Conservation (phyloP, 2,113 vertebrate species). For the Scolopax mira region DNA sequence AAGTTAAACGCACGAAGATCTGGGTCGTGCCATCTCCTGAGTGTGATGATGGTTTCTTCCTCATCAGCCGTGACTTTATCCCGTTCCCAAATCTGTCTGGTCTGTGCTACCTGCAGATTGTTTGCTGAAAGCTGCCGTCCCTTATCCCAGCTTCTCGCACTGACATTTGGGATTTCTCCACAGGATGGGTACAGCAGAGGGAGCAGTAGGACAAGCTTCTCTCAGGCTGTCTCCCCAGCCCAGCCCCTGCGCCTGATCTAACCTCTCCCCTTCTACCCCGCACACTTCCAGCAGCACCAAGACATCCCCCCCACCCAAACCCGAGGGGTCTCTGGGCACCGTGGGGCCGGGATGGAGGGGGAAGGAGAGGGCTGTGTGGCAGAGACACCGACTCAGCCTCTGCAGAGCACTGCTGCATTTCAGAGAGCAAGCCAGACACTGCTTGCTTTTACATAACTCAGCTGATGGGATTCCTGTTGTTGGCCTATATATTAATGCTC, state of each 20-base stretch:
- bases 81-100: background rate
- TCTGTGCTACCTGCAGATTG: background rate
- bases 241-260: background rate
- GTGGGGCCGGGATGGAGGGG: rapidly evolving
- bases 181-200: constrained; percentile 65
- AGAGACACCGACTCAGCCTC: background rate
- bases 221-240: background rate
- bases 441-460: background rate
- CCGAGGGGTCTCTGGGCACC: background rate
- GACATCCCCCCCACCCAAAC: background rate
- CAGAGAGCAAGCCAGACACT: background rate
- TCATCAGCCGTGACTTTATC: rapidly evolving
- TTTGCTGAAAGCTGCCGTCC: background rate
- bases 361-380: background rate
- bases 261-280: background rate
- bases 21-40: rapidly evolving
- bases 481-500: constrained; percentile 31
- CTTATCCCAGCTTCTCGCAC: background rate
- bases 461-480: background rate
- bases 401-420: background rate
- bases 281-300: rapidly evolving
- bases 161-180: constrained; percentile 17
- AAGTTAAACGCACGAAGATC: rapidly evolving
- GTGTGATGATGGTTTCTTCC: background rate
- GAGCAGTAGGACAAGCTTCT: constrained; percentile 63